These are phyloP conservation scores for Ibidorhyncha struthersii DNA, from an alignment of 2,113 vertebrate species.

Conservation along the genomic window DNA sequence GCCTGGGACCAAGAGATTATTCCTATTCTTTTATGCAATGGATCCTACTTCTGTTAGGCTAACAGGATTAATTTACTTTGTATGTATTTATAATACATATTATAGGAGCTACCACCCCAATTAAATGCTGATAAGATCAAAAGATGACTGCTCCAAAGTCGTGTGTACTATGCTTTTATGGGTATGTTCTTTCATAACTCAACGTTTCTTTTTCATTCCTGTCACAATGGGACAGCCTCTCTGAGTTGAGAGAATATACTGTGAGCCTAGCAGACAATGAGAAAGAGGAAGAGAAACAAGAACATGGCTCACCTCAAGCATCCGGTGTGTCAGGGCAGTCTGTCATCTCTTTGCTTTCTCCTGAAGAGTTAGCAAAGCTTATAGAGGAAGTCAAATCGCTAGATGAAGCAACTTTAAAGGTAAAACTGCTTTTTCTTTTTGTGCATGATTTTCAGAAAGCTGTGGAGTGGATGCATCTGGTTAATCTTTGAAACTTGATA, in stretches of 20 bases:
- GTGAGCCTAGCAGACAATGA: constrained; percentile 70
- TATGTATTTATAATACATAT: background rate
- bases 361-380: constrained; percentile 82
- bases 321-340: constrained; percentile 75
- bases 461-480: background rate
- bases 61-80: background rate
- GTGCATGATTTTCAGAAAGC: background rate
- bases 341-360: constrained; percentile 86
- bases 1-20: background rate
- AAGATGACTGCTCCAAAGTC: background rate
- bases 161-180: background rate
- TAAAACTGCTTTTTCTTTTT: constrained; percentile 37
- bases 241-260: constrained; percentile 83
- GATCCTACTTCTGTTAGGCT: background rate
- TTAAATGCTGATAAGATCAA: background rate
- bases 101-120: background rate
- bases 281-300: constrained; percentile 27
- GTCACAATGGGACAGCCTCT: constrained; percentile 77
- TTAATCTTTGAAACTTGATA: background rate
- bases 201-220: background rate
- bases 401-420: constrained; percentile 87
- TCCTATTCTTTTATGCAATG: background rate
- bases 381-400: constrained; percentile 88
- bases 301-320: constrained; percentile 27
- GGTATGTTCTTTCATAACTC: background rate